Percentiles rank a stretch among this genome's conserved stretches.
Conservation (phyloP, 1,140 invertebrate species). For the Procambarus virginalis region DNA sequence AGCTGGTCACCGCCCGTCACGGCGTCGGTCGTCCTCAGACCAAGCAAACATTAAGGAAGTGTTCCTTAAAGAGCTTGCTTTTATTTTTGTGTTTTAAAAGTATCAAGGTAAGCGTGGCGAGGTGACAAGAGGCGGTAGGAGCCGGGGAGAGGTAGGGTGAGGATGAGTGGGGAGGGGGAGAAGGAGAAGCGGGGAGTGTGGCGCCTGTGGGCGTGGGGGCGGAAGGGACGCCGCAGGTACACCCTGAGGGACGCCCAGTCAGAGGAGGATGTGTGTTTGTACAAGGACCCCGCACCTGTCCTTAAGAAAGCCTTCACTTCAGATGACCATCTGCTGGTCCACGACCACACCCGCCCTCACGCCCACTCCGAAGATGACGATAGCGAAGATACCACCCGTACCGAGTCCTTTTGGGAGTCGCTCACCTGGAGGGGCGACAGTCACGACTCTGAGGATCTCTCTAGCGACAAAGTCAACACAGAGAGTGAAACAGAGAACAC, state of each 20-base stretch:
- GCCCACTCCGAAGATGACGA: not conserved
- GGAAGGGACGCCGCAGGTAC: constrained; percentile 41
- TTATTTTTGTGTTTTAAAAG: not conserved
- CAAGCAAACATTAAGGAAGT: not conserved
- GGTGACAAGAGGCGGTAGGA: not conserved
- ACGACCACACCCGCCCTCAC: constrained; percentile 2
- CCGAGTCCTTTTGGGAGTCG: not conserved
- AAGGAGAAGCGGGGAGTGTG: constrained; percentile 33
- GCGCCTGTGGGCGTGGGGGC: constrained; percentile 45
- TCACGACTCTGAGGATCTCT: constrained; percentile 5
- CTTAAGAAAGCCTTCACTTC: constrained; percentile 41
- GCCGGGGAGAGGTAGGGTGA: not conserved
- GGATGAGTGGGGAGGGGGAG: constrained; percentile 34
- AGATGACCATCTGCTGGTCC: constrained; percentile 43
- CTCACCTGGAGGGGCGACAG: not conserved
- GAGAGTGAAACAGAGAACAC: constrained; percentile 8
- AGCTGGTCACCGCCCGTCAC: not conserved
- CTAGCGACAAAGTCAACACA: not conserved
- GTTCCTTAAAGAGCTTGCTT: not conserved
- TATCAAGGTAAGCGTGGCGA: not conserved
- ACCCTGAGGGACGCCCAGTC: constrained; percentile 49
- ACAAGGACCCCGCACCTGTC: constrained; percentile 34
- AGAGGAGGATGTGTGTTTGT: constrained; percentile 50
- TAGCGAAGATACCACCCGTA: not conserved
- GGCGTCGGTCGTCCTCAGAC: not conserved